phyloP scores from a whole-genome alignment of 64 coral and sea anemone genomes.

The Porites australiensis region DNA sequence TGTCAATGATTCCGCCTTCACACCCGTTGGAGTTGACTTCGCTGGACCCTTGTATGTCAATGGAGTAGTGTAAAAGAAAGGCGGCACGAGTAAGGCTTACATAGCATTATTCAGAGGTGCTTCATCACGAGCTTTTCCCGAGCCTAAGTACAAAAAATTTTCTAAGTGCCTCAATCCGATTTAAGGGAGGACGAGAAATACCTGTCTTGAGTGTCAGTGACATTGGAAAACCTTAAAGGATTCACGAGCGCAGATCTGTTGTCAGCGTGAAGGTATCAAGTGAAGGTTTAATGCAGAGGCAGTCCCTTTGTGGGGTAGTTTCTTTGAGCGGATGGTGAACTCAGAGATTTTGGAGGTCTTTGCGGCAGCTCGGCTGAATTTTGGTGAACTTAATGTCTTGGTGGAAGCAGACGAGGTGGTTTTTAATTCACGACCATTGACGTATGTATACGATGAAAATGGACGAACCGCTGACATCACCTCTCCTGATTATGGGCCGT shows the following conservation, averaged over 20 bases:
- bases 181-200: slow-evolving; percentile 38
- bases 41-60: slow-evolving; percentile 68
- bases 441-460: slow-evolving; percentile 32
- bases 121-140: slow-evolving; percentile 45
- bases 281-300: slow-evolving; percentile 53
- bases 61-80: slow-evolving; percentile 8
- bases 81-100: slow-evolving; percentile 27
- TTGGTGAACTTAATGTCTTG: slow-evolving; percentile 42
- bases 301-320: slow-evolving; percentile 72
- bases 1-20: slow-evolving; percentile 63
- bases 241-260: slow-evolving; percentile 12
- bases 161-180: slow-evolving; percentile 13
- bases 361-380: slow-evolving; percentile 36
- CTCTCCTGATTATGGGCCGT: slow-evolving; percentile 45
- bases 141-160: slow-evolving; percentile 12
- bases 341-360: slow-evolving; percentile 26
- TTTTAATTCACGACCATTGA: slow-evolving; percentile 63
- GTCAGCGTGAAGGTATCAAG: slow-evolving; percentile 14
- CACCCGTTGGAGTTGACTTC: slow-evolving; percentile 74
- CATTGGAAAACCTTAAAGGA: slow-evolving; percentile 59
- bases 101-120: slow-evolving; percentile 46
- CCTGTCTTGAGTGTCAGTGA: slow-evolving; percentile 40
- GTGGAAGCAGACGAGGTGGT: slow-evolving; percentile 54
- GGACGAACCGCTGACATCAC: slow-evolving; percentile 38
- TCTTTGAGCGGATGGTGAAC: slow-evolving; percentile 59